phyloP scores from a whole-genome alignment of 1,140 invertebrate genomes.

The Solen grandis region DNA sequence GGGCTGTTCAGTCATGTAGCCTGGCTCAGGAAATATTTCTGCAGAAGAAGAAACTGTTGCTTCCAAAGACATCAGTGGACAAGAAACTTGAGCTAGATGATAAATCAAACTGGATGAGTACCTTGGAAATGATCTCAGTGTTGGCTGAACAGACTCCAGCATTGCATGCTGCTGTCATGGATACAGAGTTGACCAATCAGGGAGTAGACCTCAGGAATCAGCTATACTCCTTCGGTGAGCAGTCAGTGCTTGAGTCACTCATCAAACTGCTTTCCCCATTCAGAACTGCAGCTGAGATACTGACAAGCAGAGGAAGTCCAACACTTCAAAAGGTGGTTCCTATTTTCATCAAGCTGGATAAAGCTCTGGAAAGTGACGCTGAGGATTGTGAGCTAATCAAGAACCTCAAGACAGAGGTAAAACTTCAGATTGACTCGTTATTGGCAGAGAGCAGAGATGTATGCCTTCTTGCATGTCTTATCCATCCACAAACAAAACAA shows the following conservation, averaged over 20 bases:
- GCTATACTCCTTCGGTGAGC: conserved; percentile 23
- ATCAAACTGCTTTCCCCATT: conserved; percentile 36
- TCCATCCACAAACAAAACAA: conserved; percentile 52
- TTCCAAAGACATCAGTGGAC: conserved; percentile 1
- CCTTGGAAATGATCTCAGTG: conserved; percentile 15
- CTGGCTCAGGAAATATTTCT: not conserved
- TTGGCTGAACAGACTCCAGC: conserved; percentile 18
- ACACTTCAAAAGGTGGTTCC: conserved; percentile 51
- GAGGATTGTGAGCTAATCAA: conserved; percentile 37
- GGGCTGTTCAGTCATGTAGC: not conserved
- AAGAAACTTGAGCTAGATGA: conserved; percentile 1
- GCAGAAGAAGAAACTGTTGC: conserved; percentile 20
- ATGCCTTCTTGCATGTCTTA: conserved; percentile 31
- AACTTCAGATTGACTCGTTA: conserved; percentile 12
- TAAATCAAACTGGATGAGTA: conserved; percentile 19
- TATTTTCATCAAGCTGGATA: conserved; percentile 48
- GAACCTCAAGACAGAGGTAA: conserved; percentile 28
- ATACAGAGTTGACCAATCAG: conserved; percentile 33
- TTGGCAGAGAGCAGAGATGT: conserved; percentile 5
- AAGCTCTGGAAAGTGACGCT: conserved; percentile 19
- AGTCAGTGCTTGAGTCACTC: conserved; percentile 27
- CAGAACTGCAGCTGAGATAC: conserved; percentile 38
- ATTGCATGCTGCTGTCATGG: conserved; percentile 40
- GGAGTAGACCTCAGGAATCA: conserved; percentile 34
- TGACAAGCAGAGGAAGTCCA: conserved; percentile 21